phyloP scores from a whole-genome alignment of 2,888 invertebrate genomes.

The Baccha elongata region DNA sequence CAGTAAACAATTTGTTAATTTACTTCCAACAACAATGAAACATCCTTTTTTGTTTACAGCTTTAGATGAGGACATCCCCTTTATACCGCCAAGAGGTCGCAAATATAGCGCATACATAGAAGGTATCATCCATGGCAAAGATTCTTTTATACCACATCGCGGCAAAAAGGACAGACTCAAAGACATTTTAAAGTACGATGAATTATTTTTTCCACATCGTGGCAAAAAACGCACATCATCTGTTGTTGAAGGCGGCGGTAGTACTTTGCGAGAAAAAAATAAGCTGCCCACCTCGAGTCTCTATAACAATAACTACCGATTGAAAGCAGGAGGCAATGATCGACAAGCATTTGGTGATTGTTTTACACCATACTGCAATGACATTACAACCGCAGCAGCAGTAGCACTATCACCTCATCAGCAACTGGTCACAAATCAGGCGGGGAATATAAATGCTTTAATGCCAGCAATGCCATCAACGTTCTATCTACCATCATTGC shows the following conservation, averaged over 20 bases:
- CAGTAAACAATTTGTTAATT: no score
- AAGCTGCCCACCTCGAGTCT: constrained; percentile 2
- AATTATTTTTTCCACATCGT: constrained; percentile 81
- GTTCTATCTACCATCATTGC: constrained; percentile 57
- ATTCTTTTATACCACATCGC: constrained; percentile 81
- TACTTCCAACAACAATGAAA: no score
- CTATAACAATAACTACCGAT: constrained; percentile 20
- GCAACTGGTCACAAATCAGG: constrained; percentile 23
- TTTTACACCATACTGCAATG: constrained; percentile 46
- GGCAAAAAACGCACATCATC: constrained; percentile 77
- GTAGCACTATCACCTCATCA: constrained; percentile 15
- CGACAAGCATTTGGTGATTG: constrained; percentile 37
- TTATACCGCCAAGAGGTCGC: constrained; percentile 81
- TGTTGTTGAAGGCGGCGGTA: background rate
- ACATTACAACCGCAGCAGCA: constrained; percentile 26
- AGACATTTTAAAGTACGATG: constrained; percentile 81
- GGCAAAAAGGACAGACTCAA: constrained; percentile 81
- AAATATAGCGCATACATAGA: constrained; percentile 79
- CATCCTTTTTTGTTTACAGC: constrained; percentile 18
- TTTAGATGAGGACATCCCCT: constrained; percentile 76
- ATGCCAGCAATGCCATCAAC: constrained; percentile 56
- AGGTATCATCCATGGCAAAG: constrained; percentile 77
- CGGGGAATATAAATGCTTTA: constrained; percentile 59
- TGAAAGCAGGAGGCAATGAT: background rate
- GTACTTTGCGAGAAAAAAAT: constrained; percentile 5